Evolutionary conservation across 2,888 invertebrate species (phyloP).

Genomic region (Drosophila leonis): DNA sequence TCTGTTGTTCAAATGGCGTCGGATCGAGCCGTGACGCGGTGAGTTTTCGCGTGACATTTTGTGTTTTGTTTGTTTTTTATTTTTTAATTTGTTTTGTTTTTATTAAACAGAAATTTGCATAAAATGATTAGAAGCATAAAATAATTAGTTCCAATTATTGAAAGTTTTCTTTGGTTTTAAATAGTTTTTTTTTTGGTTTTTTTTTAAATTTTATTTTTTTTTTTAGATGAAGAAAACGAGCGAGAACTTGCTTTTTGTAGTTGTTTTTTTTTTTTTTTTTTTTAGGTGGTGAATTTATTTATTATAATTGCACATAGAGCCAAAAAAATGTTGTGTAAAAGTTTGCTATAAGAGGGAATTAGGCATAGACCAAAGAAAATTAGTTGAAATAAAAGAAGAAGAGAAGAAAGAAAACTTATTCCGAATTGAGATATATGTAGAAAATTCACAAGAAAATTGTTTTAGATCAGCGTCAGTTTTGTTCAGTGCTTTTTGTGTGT

Average conservation of each 20-base stretch:
- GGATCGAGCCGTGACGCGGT: conserved; percentile 83
- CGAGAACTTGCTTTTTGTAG: conserved; percentile 68
- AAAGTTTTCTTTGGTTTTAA: conserved; percentile 19
- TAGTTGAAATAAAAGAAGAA: conserved; percentile 40
- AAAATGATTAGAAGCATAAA: conserved; percentile 80
- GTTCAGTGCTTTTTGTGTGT: conserved; percentile 4
- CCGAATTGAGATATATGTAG: conserved; percentile 1
- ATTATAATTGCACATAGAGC: conserved; percentile 76
- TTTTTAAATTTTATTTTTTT: conserved; percentile 22
- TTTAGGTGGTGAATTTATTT: conserved; percentile 67
- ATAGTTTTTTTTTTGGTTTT: conserved; percentile 11
- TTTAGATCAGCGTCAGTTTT: conserved; percentile 1
- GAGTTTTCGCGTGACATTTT: conserved; percentile 85
- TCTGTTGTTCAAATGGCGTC: conserved; percentile 75
- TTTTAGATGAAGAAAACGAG: conserved; percentile 75
- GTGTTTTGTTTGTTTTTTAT: not conserved
- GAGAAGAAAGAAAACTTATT: conserved; percentile 14
- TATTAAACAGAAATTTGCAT: conserved; percentile 66
- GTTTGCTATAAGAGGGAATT: conserved; percentile 64
- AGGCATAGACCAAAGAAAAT: conserved; percentile 67
- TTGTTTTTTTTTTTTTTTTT: conserved; percentile 20
- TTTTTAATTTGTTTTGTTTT: conserved; percentile 26
- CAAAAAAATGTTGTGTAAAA: conserved; percentile 73
- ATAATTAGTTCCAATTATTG: conserved; percentile 75
- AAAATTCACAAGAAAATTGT: conserved; percentile 36